Evolutionary conservation across 2,888 invertebrate genomes (phyloP).

Genomic region (Oscheius onirici): DNA sequence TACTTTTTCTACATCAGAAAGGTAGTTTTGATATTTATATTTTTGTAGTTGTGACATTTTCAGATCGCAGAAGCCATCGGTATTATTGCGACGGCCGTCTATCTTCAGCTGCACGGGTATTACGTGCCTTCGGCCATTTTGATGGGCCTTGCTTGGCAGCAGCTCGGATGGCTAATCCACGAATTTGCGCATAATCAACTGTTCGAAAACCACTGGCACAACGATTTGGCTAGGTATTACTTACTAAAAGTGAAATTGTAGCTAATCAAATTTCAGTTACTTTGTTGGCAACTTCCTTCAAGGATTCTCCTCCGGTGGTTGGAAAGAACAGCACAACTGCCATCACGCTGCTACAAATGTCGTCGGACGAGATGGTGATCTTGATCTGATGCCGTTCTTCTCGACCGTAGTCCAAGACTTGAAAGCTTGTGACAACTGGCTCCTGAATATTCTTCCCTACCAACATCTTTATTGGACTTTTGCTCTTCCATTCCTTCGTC

Average conservation of each 20-base stretch:
- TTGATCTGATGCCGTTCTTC: conserved; percentile 69
- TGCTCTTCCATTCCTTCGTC: conserved; percentile 64
- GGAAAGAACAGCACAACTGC: conserved; percentile 70
- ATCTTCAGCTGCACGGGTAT: conserved; percentile 57
- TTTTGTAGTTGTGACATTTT: not conserved
- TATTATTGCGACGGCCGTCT: conserved; percentile 59
- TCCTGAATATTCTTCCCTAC: conserved; percentile 62
- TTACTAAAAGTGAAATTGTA: too few species aligned
- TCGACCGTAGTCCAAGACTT: conserved; percentile 68
- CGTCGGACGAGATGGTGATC: conserved; percentile 67
- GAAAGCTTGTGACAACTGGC: conserved; percentile 59
- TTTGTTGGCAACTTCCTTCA: conserved; percentile 69
- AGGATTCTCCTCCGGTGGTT: conserved; percentile 69
- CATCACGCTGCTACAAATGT: conserved; percentile 71
- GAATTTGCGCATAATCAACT: conserved; percentile 70
- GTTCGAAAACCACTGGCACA: conserved; percentile 60
- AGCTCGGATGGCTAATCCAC: conserved; percentile 57
- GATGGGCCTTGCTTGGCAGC: conserved; percentile 71
- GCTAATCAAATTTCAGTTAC: conserved; percentile 62
- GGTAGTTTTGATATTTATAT: conserved; percentile 27
- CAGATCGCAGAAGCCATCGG: conserved; percentile 56
- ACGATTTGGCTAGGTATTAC: conserved; percentile 49
- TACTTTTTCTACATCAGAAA: conserved; percentile 64
- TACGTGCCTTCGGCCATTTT: conserved; percentile 65
- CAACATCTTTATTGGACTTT: conserved; percentile 70